These are phyloP conservation scores for Chitala chitala DNA, from an alignment of 2,113 vertebrate species.

Conservation along the genomic window DNA sequence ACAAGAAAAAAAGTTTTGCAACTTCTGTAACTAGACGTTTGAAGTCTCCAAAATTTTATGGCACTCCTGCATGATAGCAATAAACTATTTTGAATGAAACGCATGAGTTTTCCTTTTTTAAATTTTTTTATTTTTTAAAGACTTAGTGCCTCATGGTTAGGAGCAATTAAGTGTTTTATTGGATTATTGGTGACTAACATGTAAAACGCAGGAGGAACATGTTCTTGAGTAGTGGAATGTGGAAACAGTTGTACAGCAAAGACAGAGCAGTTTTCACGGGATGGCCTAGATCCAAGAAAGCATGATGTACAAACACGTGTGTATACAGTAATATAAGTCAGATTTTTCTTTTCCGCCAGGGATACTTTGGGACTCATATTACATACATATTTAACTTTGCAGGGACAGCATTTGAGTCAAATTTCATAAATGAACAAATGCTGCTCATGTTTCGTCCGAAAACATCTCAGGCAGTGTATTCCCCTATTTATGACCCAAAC, in stretches of 20 bases:
- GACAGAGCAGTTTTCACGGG: too few species aligned
- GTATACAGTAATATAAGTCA: too few species aligned
- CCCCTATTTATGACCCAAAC: background rate
- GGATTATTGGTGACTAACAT: too few species aligned
- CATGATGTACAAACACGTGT: too few species aligned
- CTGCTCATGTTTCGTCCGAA: background rate
- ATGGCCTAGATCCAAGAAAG: too few species aligned
- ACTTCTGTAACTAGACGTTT: constrained; percentile 53
- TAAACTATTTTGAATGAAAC: constrained; percentile 71
- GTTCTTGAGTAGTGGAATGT: too few species aligned
- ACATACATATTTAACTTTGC: too few species aligned
- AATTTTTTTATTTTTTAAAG: background rate
- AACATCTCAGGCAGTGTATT: background rate
- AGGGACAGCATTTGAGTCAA: background rate
- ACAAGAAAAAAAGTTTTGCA: constrained; percentile 63
- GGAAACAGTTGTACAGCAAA: too few species aligned
- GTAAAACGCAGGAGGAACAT: too few species aligned
- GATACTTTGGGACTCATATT: too few species aligned
- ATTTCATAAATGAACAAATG: background rate
- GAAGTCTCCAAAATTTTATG: constrained; percentile 51
- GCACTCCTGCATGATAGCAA: constrained; percentile 75
- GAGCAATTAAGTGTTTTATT: too few species aligned
- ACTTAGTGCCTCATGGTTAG: background rate
- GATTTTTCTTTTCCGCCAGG: too few species aligned
- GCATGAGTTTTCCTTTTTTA: background rate